Conservation (phyloP, 2,888 invertebrate species). For the Sphaeridia pumilis region DNA sequence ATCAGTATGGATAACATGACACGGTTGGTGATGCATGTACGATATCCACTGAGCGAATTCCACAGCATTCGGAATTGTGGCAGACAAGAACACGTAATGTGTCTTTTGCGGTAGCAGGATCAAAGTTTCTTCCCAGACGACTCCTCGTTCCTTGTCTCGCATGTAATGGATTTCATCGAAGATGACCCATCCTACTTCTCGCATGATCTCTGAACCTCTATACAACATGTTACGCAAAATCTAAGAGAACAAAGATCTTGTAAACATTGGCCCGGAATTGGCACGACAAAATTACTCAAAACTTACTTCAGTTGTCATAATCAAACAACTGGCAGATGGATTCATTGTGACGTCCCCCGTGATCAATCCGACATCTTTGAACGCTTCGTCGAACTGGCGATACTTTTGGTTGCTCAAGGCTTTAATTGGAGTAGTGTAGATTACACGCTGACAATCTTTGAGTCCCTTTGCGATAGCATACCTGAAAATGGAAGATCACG, state of each 20-base stretch:
- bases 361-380: conserved; percentile 93
- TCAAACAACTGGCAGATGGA: conserved; percentile 91
- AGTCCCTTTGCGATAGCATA: conserved; percentile 93
- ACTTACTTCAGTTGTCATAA: conserved; percentile 96
- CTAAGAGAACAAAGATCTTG: conserved; percentile 40
- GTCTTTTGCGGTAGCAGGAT: conserved; percentile 95
- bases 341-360: conserved; percentile 99
- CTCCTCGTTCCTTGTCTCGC: conserved; percentile 98
- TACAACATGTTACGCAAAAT: conserved; percentile 98
- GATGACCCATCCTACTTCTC: conserved; percentile 99
- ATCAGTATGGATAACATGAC: conserved; percentile 98
- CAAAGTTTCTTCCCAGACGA: conserved; percentile 99
- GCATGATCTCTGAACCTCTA: conserved; percentile 94
- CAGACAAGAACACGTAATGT: conserved; percentile 96
- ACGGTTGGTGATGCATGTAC: conserved; percentile 88
- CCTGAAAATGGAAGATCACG: conserved; percentile 41
- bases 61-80: conserved; percentile 96
- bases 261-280: background rate
- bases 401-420: conserved; percentile 99
- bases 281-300: background rate
- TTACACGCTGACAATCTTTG: conserved; percentile 88
- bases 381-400: conserved; percentile 92
- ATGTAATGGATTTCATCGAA: conserved; percentile 99
- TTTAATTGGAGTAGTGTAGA: conserved; percentile 99
- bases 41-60: conserved; percentile 94